phyloP scores from a whole-genome alignment of 1,140 invertebrate species.

The Listronotus oregonensis region DNA sequence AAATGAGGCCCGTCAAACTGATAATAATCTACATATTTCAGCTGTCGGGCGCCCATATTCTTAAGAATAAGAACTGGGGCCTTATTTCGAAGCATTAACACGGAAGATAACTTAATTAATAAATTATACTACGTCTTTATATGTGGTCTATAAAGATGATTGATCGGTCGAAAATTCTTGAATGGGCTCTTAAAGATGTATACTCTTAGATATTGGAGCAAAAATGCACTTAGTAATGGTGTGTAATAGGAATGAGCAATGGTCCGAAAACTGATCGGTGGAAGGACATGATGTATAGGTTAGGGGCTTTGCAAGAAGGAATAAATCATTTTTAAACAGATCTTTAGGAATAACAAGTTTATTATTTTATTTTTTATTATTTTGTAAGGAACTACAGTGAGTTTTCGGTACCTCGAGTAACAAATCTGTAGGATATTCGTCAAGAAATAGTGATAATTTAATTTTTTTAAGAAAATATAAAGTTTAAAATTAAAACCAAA shows the following conservation, averaged over 20 bases:
- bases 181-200: conserved; percentile 20
- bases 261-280: too few species aligned
- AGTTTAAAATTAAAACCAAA: too few species aligned
- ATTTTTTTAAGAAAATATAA: too few species aligned
- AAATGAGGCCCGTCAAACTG: conserved; percentile 28
- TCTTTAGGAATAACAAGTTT: too few species aligned
- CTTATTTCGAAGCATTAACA: conserved; percentile 25
- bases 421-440: too few species aligned
- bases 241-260: conserved; percentile 14
- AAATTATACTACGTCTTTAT: conserved; percentile 35
- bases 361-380: too few species aligned
- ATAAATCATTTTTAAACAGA: too few species aligned
- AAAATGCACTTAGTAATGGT: conserved; percentile 27
- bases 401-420: too few species aligned
- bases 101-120: conserved; percentile 36
- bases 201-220: conserved; percentile 10
- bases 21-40: conserved; percentile 34
- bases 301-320: too few species aligned
- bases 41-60: conserved; percentile 15
- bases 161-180: conserved; percentile 26
- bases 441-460: too few species aligned
- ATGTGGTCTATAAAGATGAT: conserved; percentile 31
- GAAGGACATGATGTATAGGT: too few species aligned
- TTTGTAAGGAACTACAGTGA: too few species aligned
- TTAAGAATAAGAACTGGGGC: conserved; percentile 5